phyloP scores from a whole-genome alignment of 2,888 invertebrate species.

The Synergus gifuensis region DNA sequence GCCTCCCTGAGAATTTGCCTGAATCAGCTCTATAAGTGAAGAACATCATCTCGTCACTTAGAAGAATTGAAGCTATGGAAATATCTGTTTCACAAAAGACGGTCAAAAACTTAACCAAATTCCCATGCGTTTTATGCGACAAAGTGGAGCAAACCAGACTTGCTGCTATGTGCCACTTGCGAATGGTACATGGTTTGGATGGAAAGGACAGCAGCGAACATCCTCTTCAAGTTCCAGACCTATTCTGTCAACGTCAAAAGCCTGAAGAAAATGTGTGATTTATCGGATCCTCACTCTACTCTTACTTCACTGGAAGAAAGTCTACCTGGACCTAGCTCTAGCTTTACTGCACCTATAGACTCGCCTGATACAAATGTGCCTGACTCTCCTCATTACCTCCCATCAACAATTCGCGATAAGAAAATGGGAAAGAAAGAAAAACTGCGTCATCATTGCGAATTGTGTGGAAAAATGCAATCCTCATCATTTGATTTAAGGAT shows the following conservation, averaged over 20 bases:
- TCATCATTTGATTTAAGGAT: background rate
- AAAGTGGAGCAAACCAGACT: background rate
- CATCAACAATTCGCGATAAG: background rate
- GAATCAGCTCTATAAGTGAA: background rate
- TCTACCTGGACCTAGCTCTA: too few relatives aligned
- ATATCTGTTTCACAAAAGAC: background rate
- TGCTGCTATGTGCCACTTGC: background rate
- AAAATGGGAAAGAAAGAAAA: background rate
- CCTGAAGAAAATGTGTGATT: too few relatives aligned
- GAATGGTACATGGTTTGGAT: background rate
- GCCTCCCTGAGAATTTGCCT: too few relatives aligned
- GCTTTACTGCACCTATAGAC: too few relatives aligned
- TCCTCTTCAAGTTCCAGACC: background rate
- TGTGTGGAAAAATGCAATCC: background rate
- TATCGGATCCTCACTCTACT: too few relatives aligned
- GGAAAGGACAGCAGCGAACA: background rate
- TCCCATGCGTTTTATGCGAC: background rate
- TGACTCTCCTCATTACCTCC: background rate
- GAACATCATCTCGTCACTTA: background rate
- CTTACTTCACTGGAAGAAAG: too few relatives aligned
- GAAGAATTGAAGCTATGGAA: background rate
- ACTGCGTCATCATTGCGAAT: background rate
- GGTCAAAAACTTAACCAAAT: background rate
- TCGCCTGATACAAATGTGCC: too few relatives aligned
- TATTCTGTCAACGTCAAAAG: background rate